Base-by-base conservation (phyloP, 2,797 vertebrate species). In the Scyliorhinus canicula region DNA sequence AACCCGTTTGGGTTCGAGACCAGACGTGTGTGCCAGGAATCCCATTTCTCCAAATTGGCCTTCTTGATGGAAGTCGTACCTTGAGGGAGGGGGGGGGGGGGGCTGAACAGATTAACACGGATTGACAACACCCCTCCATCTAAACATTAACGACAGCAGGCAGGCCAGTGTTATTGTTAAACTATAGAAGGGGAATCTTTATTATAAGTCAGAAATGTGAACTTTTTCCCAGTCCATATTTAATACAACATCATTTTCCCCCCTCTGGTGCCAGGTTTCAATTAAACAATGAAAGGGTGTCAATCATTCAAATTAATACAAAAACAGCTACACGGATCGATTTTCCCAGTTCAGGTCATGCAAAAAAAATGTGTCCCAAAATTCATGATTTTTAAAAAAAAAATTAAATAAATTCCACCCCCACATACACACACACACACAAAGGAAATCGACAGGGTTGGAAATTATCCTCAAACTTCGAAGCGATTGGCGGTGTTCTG, bases 331-430 rank as follows among this genome's bases (percentile, higher is more conserved):
- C 44, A 85, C 82, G 52, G 52, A 85, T 9, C 82, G 52, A 44
- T 44, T 82, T 44, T 14, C 40, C 77, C 77, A 44, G 77, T 82
- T 82, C 19, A 19, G n/a, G 77, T 82, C 77, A 82, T 82, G 77
- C 77, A 82, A 7, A 79, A 7, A 79, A 79, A 79, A 24, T 44
- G 26, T 31, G 47, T 52, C 82, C 82, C 77, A 82, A 40, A 82
- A 82, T 40, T 82, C 82, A 52, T 85, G 82, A 85, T 50, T 85
- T 52, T n/a, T n/a, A n/a, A n/a, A 28, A 24, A 44, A 82, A 82
- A 44, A 82, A 82, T 82, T 82, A 82, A 82, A 82, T 82, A 82
- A 82, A 82, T 82, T 82, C 77, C 77, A 44, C 77, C 77, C 77
- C 77, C 19, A 1, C n/a, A n/a, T n/a, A n/a, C 74, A n/a, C 19